Conservation (phyloP, 2,113 vertebrate species). For the Zingel zingel region DNA sequence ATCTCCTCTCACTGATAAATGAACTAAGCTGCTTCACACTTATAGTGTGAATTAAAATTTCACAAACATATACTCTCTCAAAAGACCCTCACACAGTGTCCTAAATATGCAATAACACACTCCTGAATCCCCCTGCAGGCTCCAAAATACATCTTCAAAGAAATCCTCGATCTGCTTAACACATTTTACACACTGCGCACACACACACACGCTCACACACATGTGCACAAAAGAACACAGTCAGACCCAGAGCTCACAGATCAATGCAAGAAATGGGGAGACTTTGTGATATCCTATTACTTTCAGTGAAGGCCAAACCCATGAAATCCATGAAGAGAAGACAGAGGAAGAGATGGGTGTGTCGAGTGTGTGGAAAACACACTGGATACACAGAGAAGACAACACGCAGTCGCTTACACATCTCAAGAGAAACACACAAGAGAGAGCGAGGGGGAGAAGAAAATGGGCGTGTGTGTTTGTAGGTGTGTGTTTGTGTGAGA, state of each 20-base stretch:
- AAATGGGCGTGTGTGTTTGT: conserved; percentile 31
- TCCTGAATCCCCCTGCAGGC: conserved; percentile 60
- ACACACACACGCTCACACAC: conserved; percentile 20
- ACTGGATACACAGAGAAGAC: conserved; percentile 23
- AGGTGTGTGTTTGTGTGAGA: conserved; percentile 11
- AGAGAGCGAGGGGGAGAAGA: conserved; percentile 12
- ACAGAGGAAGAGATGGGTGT: conserved; percentile 47
- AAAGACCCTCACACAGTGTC: conserved; percentile 71
- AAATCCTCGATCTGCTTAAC: conserved; percentile 71
- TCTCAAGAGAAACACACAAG: conserved; percentile 46
- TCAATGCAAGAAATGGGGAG: conserved; percentile 58
- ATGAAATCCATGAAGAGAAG: conserved; percentile 60
- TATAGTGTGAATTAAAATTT: conserved; percentile 82
- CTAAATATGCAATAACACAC: conserved; percentile 78
- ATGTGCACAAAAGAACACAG: conserved; percentile 46
- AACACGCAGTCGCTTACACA: conserved; percentile 14
- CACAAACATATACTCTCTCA: conserved; percentile 68
- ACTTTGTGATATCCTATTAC: conserved; percentile 54
- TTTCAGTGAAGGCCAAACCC: conserved; percentile 56
- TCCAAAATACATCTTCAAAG: conserved; percentile 77
- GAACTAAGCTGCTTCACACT: conserved; percentile 74
- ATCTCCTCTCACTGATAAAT: conserved; percentile 68
- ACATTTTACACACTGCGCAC: conserved; percentile 56
- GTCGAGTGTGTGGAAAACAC: conserved; percentile 36
- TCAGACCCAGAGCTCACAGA: conserved; percentile 51